Evolutionary conservation across 2,113 vertebrate species (phyloP).

Genomic region (Dasyornis broadbenti): DNA sequence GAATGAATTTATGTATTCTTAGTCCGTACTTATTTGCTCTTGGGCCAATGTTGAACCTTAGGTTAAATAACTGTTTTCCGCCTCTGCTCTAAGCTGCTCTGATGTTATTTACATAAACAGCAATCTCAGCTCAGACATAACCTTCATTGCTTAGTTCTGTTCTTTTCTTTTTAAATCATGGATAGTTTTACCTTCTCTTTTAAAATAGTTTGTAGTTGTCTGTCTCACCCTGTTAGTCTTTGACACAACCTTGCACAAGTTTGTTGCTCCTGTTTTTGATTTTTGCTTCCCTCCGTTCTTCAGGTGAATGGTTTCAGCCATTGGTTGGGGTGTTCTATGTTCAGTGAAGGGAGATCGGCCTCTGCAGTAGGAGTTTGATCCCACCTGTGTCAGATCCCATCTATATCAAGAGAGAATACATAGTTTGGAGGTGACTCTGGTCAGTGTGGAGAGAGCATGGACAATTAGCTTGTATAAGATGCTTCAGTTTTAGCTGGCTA

Average conservation of each 20-base stretch:
- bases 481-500: neutral
- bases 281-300: neutral
- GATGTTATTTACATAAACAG: neutral
- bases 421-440: neutral
- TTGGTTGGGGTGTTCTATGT: neutral
- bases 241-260: neutral
- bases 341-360: neutral
- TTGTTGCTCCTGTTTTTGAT: neutral
- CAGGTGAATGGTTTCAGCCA: neutral
- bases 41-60: neutral
- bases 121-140: neutral
- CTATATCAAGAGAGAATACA: neutral
- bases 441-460: neutral
- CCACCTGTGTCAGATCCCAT: neutral
- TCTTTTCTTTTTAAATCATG: neutral
- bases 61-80: neutral
- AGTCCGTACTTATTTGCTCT: neutral
- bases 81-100: neutral
- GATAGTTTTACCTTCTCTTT: neutral
- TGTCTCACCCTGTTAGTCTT: neutral
- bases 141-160: neutral
- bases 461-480: neutral
- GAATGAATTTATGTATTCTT: neutral
- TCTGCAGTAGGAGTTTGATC: neutral
- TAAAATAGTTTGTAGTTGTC: neutral